A percentile compares a stretch with the other conserved stretches of the same genome.
These are phyloP conservation scores for Diadophis punctatus DNA, from an alignment of 2,113 vertebrate genomes.

Conservation along the genomic window DNA sequence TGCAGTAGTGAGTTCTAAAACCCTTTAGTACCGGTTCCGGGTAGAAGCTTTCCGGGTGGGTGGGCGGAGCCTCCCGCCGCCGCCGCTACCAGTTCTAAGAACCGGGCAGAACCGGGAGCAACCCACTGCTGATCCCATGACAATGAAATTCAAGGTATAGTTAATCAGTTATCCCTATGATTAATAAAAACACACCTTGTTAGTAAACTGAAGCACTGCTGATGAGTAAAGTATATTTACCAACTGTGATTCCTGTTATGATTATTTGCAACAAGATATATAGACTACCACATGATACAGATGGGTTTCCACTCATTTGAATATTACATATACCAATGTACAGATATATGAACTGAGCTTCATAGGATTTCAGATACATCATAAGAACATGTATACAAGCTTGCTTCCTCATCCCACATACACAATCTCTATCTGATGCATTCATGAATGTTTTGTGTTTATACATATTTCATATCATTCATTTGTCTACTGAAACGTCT, in stretches of 20 bases:
- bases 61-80: too few relatives aligned
- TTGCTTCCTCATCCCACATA: not conserved
- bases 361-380: not conserved
- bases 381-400: not conserved
- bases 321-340: not conserved
- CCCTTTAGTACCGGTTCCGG: too few relatives aligned
- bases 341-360: not conserved
- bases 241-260: not conserved
- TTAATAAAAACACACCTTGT: not conserved
- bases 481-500: not conserved
- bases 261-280: not conserved
- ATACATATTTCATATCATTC: not conserved
- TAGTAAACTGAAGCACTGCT: not conserved
- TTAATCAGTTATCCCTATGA: not conserved
- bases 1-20: not conserved
- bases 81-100: too few relatives aligned
- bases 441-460: not conserved
- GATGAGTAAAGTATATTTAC: not conserved
- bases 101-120: too few relatives aligned
- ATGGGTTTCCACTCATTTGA: not conserved
- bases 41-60: too few relatives aligned
- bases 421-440: not conserved
- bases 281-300: not conserved
- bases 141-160: not conserved
- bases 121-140: not conserved